Conservation (phyloP, 1,140 invertebrate species). For the Ladona fulva region DNA sequence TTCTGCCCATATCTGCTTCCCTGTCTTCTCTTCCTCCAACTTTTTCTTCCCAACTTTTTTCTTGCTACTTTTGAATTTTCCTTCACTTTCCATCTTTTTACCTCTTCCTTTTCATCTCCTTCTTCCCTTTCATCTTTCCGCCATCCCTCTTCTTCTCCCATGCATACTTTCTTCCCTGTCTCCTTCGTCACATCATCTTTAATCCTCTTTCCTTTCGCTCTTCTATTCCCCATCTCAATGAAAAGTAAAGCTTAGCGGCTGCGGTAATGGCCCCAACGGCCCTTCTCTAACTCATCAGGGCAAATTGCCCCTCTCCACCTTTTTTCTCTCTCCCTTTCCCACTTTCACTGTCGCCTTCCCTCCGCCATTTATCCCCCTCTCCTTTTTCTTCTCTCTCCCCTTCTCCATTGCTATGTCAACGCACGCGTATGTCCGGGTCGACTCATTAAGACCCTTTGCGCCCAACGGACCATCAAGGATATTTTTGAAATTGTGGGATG, state of each 20-base stretch:
- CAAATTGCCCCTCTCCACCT: background rate
- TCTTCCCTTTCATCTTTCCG: no score
- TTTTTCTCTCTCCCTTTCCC: background rate
- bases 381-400: background rate
- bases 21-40: no score
- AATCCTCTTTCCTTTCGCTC: background rate
- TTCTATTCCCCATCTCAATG: background rate
- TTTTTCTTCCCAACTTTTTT: no score
- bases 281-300: background rate
- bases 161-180: background rate
- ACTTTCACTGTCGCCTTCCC: background rate
- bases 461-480: background rate
- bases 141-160: background rate
- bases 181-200: background rate
- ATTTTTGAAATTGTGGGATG: background rate
- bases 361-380: background rate
- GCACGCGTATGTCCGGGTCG: background rate
- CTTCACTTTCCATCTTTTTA: no score
- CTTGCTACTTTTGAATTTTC: no score
- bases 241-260: background rate
- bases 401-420: background rate
- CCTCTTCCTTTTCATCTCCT: no score
- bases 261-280: background rate
- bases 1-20: no score
- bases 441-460: no score